phyloP scores from a whole-genome alignment of 2,888 invertebrate genomes.

The Dynastes grantii region DNA sequence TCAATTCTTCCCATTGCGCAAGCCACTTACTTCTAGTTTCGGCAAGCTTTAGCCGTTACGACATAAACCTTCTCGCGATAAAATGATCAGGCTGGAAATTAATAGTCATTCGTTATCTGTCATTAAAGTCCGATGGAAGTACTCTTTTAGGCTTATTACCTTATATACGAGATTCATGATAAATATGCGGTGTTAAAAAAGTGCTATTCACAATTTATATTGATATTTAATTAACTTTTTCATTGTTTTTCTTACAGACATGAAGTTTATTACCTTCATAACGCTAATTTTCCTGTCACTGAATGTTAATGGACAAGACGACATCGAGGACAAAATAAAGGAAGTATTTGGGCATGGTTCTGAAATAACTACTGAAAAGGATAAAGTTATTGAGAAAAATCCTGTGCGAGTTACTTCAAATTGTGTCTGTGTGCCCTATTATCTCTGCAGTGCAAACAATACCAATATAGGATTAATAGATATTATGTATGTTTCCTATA shows the following conservation, averaged over 20 bases:
- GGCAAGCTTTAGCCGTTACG: too few species aligned
- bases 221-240: background rate
- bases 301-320: background rate
- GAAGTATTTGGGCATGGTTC: background rate
- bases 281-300: background rate
- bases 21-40: too few species aligned
- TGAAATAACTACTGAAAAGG: background rate
- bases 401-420: background rate
- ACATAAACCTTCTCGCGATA: too few species aligned
- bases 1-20: too few species aligned
- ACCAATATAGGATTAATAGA: slow-evolving; percentile 82
- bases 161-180: too few species aligned
- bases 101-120: too few species aligned
- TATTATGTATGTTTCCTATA: slow-evolving; percentile 75
- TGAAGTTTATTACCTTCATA: background rate
- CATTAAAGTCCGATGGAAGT: too few species aligned
- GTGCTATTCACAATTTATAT: too few species aligned
- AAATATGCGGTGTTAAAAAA: too few species aligned
- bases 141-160: slow-evolving; percentile 58
- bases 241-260: background rate
- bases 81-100: too few species aligned
- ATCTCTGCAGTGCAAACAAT: slow-evolving; percentile 78
- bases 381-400: background rate
- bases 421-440: slow-evolving; percentile 86
- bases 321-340: background rate